These are phyloP conservation scores for Stegodyphus dumicola DNA, from an alignment of 1,140 invertebrate species.

Conservation along the genomic window DNA sequence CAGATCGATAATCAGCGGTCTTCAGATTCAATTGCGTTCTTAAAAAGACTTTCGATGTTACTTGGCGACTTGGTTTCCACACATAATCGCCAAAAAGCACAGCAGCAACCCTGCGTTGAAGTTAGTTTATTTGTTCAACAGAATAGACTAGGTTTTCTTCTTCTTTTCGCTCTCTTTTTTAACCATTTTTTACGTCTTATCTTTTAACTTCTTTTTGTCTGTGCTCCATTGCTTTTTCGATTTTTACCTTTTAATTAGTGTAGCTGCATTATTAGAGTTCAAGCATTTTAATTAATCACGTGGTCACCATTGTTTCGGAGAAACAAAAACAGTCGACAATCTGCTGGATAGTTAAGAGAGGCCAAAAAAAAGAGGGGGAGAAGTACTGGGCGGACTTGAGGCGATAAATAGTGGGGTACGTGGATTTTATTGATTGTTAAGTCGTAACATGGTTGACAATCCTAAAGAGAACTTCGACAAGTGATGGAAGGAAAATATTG, in stretches of 20 bases:
- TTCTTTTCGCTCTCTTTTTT: background rate
- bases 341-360: constrained; percentile 21
- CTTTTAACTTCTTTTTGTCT: constrained; percentile 20
- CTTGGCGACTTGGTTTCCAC: too few species aligned
- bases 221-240: constrained; percentile 54
- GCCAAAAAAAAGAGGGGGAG: background rate
- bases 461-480: too few species aligned
- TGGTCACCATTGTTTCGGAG: constrained; percentile 30
- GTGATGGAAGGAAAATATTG: too few species aligned
- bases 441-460: background rate
- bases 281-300: constrained; percentile 60
- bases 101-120: constrained; percentile 38
- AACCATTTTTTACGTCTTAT: constrained; percentile 27
- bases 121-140: constrained; percentile 59
- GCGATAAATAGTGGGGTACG: background rate
- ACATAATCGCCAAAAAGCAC: background rate
- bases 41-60: too few species aligned
- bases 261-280: constrained; percentile 57
- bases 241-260: constrained; percentile 62
- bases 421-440: background rate
- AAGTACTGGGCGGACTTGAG: background rate
- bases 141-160: constrained; percentile 24
- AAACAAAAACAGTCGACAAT: constrained; percentile 56
- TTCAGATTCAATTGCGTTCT: too few species aligned
- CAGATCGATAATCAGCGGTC: too few species aligned